Evolutionary conservation across 2,888 invertebrate species (phyloP).

Genomic region (Sinopyrophorus schimmeli): DNA sequence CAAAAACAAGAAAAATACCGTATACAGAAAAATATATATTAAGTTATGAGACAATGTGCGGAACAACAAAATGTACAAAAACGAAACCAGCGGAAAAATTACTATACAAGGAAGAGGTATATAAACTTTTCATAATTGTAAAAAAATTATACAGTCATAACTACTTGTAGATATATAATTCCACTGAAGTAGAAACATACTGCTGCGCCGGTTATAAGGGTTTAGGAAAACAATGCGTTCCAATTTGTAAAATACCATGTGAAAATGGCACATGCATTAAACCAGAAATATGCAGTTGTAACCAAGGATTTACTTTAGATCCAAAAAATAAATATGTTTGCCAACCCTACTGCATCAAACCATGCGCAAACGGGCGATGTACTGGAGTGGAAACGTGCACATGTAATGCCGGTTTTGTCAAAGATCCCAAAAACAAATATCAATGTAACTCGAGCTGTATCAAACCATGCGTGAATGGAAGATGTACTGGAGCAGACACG

Average conservation of each 20-base stretch:
- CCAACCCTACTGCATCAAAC: slow-evolving; percentile 37
- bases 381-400: slow-evolving; percentile 47
- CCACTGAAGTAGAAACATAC: slow-evolving; percentile 5
- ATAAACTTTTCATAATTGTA: no score
- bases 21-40: slow-evolving; percentile 6
- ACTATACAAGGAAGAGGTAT: slow-evolving; percentile 2
- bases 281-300: slow-evolving; percentile 40
- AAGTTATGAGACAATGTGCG: not conserved
- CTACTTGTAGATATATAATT: slow-evolving; percentile 6
- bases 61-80: not conserved
- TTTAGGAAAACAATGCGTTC: slow-evolving; percentile 4
- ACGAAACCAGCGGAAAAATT: not conserved
- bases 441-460: slow-evolving; percentile 24
- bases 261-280: slow-evolving; percentile 37
- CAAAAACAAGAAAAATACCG: slow-evolving; percentile 5
- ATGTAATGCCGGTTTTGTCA: slow-evolving; percentile 60
- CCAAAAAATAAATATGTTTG: slow-evolving; percentile 25
- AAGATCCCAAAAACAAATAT: slow-evolving; percentile 51
- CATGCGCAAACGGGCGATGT: slow-evolving; percentile 49
- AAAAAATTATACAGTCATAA: no score
- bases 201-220: slow-evolving; percentile 8
- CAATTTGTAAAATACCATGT: slow-evolving; percentile 34
- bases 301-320: slow-evolving; percentile 34
- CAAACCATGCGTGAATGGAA: slow-evolving; percentile 23
- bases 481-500: slow-evolving; percentile 30